phyloP scores from a whole-genome alignment of 2,113 vertebrate genomes.

The Artemisiospiza belli region DNA sequence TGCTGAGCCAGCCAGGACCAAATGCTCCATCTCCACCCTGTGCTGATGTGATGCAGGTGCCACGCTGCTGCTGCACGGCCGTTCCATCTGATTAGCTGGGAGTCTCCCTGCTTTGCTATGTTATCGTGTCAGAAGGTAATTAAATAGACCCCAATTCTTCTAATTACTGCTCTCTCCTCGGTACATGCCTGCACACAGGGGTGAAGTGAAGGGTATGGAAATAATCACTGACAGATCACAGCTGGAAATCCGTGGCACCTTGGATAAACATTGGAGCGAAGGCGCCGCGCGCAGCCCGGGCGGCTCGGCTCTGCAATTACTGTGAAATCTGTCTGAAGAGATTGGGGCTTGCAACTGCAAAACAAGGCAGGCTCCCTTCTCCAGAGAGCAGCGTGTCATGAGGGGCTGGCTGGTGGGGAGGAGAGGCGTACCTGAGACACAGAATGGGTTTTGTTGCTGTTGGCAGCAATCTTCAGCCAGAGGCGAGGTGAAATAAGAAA shows the following conservation, averaged over 20 bases:
- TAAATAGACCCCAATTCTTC: constrained; percentile 70
- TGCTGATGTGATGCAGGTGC: neutral
- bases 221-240: constrained; percentile 33
- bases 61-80: neutral
- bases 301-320: neutral
- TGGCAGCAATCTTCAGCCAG: neutral
- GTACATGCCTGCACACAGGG: constrained; percentile 38
- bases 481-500: neutral
- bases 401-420: neutral
- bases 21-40: neutral
- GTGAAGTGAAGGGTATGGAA: constrained; percentile 62
- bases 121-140: constrained; percentile 54
- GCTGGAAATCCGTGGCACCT: constrained; percentile 30
- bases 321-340: constrained; percentile 48
- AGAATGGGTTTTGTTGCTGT: neutral
- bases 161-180: constrained; percentile 61
- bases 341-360: neutral
- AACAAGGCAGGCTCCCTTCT: neutral
- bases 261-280: neutral
- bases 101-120: neutral
- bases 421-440: neutral
- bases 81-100: neutral
- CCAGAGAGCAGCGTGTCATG: neutral
- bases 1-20: neutral
- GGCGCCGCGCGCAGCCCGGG: neutral